Evolutionary conservation across 2,113 vertebrate species (phyloP).

Genomic region (Chamaea fasciata): DNA sequence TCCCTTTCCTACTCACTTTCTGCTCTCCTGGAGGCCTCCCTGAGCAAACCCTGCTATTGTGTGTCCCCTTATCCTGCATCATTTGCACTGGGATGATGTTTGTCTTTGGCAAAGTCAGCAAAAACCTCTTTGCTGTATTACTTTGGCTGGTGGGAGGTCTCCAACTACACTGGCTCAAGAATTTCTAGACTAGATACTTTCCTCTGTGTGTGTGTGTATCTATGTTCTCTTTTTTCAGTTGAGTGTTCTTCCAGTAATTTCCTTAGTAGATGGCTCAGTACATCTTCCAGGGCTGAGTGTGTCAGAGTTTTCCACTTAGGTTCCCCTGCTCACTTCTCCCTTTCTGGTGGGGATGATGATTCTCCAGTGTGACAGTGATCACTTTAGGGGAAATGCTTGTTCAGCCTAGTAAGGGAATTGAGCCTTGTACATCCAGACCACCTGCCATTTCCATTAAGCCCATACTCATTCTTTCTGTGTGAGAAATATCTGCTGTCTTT

Average conservation of each 20-base stretch:
- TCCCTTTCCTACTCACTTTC: not conserved
- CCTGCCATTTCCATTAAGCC: conserved; percentile 56
- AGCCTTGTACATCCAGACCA: not conserved
- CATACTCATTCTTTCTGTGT: not conserved
- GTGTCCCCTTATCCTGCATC: not conserved
- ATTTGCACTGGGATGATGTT: not conserved
- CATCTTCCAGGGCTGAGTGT: not conserved
- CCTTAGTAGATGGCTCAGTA: not conserved
- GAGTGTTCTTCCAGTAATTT: not conserved
- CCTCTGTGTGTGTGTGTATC: fast-evolving
- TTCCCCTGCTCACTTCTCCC: not conserved
- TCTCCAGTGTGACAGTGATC: not conserved
- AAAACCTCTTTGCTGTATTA: not conserved
- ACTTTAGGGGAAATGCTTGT: not conserved
- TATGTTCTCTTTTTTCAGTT: not conserved
- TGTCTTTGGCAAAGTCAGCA: not conserved
- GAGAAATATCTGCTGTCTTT: conserved; percentile 25
- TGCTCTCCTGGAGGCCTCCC: not conserved
- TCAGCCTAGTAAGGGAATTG: not conserved
- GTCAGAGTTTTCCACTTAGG: not conserved
- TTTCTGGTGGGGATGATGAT: not conserved
- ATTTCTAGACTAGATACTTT: not conserved
- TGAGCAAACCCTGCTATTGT: not conserved
- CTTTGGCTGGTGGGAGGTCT: not conserved
- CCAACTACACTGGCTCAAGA: not conserved